Conservation (phyloP, 2,113 vertebrate genomes). For the Neoarius graeffei region DNA sequence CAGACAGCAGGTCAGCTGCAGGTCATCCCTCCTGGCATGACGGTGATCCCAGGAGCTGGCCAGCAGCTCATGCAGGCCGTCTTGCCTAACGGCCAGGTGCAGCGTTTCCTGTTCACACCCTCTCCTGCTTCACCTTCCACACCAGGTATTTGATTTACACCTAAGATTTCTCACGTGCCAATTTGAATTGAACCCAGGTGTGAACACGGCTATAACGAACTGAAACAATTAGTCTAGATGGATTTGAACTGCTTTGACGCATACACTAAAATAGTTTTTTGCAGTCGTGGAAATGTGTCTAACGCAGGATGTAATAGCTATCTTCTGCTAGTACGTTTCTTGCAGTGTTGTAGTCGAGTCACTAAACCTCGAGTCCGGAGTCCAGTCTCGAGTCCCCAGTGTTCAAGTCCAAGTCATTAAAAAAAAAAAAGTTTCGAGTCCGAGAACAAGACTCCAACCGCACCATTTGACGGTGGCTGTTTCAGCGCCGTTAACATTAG, state of each 20-base stretch:
- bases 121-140: constrained; percentile 69
- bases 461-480: no score
- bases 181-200: neutral
- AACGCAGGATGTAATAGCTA: neutral
- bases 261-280: neutral
- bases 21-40: constrained; percentile 92
- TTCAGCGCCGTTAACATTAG: no score
- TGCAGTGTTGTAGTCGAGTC: no score
- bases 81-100: constrained; percentile 95
- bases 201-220: neutral
- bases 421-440: no score
- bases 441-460: no score
- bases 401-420: no score
- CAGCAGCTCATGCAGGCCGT: constrained; percentile 99
- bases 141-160: neutral
- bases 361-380: no score
- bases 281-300: neutral
- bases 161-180: neutral
- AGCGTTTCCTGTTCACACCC: constrained; percentile 96
- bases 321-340: neutral
- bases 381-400: no score
- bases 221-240: neutral
- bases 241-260: neutral
- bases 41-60: constrained; percentile 89
- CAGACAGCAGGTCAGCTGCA: constrained; percentile 96